Conservation (phyloP, 2,888 invertebrate species). For the Limnephilus rhombicus region DNA sequence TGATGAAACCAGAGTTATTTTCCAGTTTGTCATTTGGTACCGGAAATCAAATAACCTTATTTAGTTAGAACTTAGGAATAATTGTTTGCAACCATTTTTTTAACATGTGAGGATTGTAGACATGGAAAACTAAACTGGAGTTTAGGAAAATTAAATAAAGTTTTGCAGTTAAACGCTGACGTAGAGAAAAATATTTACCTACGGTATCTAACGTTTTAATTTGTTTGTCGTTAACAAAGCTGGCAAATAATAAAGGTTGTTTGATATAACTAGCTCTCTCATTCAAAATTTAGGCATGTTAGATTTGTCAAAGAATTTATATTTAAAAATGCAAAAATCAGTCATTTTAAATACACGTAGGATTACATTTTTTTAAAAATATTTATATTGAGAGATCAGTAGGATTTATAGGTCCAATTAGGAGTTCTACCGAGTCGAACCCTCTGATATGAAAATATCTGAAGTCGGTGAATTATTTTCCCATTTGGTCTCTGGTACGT, state of each 20-base stretch:
- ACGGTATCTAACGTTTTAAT: not conserved
- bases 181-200: constrained; percentile 11
- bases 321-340: too few species aligned
- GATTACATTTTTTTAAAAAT: too few species aligned
- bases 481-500: too few species aligned
- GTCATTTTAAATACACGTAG: too few species aligned
- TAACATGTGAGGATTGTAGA: constrained; percentile 8
- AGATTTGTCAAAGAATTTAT: too few species aligned
- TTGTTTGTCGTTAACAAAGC: not conserved
- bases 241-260: not conserved
- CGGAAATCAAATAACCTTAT: constrained; percentile 17
- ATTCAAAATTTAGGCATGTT: too few species aligned
- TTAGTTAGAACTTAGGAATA: not conserved
- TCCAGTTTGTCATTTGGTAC: constrained; percentile 21
- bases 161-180: constrained; percentile 14
- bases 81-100: constrained; percentile 12
- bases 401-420: too few species aligned
- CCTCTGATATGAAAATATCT: too few species aligned
- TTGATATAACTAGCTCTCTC: too few species aligned
- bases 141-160: not conserved
- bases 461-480: too few species aligned
- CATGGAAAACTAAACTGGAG: constrained; percentile 4
- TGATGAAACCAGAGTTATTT: constrained; percentile 47
- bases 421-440: too few species aligned
- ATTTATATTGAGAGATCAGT: too few species aligned